Conservation (phyloP, 1,140 invertebrate genomes). For the Scaptodrosophila lebanonensis region DNA sequence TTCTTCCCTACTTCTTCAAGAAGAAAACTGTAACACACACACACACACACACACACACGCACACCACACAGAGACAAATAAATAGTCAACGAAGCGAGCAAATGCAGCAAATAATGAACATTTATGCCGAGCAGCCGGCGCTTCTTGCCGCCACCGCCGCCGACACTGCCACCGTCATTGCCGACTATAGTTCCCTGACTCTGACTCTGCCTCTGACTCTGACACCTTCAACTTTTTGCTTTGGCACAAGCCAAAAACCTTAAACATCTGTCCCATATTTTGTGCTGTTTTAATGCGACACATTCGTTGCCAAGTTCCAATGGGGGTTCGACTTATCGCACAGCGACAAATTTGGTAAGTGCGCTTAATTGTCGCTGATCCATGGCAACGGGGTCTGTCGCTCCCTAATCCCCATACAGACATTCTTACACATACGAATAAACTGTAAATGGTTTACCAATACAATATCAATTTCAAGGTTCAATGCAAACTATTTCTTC, state of each 20-base stretch:
- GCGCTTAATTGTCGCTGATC: conserved; percentile 14
- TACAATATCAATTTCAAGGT: not conserved
- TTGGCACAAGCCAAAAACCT: conserved; percentile 64
- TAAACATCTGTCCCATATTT: conserved; percentile 73
- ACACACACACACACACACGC: too few relatives aligned
- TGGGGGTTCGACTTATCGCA: conserved; percentile 41
- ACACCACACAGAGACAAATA: too few relatives aligned
- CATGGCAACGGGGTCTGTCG: conserved; percentile 16
- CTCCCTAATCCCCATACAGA: conserved; percentile 2
- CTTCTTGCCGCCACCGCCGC: conserved; percentile 27
- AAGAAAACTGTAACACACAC: conserved; percentile 62
- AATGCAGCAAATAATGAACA: conserved; percentile 69
- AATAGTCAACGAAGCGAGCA: conserved; percentile 40
- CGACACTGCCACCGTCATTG: conserved; percentile 6
- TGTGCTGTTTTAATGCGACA: conserved; percentile 63
- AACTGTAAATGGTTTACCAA: conserved; percentile 10
- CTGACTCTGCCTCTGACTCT: conserved; percentile 58
- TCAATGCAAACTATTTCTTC: not conserved
- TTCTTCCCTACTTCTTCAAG: too few relatives aligned
- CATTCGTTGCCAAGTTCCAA: conserved; percentile 14
- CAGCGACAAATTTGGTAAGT: conserved; percentile 62
- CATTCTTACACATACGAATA: conserved; percentile 14
- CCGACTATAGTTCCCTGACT: conserved; percentile 4
- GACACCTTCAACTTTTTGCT: conserved; percentile 56
- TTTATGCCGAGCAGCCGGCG: conserved; percentile 50